phyloP scores from a whole-genome alignment of 2,113 vertebrate genomes.

The Chrysemys picta region DNA sequence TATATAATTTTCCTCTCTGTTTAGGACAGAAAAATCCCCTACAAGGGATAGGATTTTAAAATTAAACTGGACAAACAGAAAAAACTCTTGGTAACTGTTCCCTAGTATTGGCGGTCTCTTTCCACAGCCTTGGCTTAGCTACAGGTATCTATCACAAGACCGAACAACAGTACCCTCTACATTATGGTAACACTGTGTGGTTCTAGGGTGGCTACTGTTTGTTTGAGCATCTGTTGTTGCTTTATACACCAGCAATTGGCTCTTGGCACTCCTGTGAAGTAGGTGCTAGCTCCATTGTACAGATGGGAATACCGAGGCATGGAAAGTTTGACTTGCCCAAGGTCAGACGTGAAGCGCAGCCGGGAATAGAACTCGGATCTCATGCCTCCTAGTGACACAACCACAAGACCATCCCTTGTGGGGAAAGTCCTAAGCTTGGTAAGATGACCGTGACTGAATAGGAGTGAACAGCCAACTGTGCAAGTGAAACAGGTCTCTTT shows the following conservation, averaged over 20 bases:
- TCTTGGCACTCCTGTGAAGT: background rate
- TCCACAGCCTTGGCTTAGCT: too few species aligned
- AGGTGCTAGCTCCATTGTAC: fast-evolving
- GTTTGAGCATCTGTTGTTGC: background rate
- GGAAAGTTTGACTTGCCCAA: background rate
- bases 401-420: background rate
- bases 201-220: background rate
- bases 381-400: fast-evolving
- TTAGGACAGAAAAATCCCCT: too few species aligned
- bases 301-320: background rate
- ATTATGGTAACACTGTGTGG: background rate
- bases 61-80: too few species aligned
- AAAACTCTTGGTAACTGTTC: too few species aligned
- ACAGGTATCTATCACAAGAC: too few species aligned
- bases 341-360: background rate
- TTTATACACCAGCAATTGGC: background rate
- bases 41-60: too few species aligned
- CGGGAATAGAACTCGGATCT: background rate
- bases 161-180: background rate
- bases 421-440: background rate
- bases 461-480: background rate
- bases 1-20: too few species aligned
- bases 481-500: background rate
- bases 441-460: background rate
- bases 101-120: too few species aligned